A percentile compares a stretch with the other conserved stretches of the same genome.
Conservation (phyloP, 2,888 invertebrate species). For the Eulithis prunata region DNA sequence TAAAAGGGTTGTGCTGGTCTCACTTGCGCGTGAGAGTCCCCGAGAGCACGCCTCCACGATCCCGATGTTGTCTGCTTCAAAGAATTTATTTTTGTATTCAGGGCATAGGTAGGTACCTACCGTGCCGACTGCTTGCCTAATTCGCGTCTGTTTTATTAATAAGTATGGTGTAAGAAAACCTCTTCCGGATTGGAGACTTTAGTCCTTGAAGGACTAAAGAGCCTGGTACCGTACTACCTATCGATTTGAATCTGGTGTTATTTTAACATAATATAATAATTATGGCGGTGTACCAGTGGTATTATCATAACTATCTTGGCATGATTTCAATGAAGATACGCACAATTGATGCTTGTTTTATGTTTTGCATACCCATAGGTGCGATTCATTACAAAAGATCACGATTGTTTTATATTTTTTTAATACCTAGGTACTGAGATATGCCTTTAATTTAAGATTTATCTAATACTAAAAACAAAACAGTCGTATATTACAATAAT, state of each 20-base stretch:
- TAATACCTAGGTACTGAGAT: no score
- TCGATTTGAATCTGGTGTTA: no score
- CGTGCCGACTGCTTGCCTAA: constrained; percentile 36
- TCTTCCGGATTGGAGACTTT: constrained; percentile 12
- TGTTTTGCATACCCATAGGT: constrained; percentile 7
- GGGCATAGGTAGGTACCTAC: constrained; percentile 27
- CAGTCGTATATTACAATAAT: no score
- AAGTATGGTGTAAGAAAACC: constrained; percentile 36
- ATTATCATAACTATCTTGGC: constrained; percentile 12
- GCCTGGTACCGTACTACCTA: no score
- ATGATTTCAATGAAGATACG: background rate
- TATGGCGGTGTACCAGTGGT: background rate
- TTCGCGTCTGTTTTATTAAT: constrained; percentile 18
- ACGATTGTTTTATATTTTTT: no score
- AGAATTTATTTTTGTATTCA: constrained; percentile 43
- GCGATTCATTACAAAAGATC: background rate
- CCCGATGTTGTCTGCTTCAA: constrained; percentile 45
- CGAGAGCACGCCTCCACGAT: constrained; percentile 46
- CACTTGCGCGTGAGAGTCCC: constrained; percentile 43
- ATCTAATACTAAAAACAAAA: no score
- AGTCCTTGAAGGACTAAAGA: background rate
- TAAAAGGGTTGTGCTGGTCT: constrained; percentile 7
- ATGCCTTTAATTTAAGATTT: no score
- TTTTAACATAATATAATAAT: no score
- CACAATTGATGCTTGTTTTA: constrained; percentile 9